These are phyloP conservation scores for Rafetus swinhoei DNA, from an alignment of 2,113 vertebrate species.

Conservation along the genomic window DNA sequence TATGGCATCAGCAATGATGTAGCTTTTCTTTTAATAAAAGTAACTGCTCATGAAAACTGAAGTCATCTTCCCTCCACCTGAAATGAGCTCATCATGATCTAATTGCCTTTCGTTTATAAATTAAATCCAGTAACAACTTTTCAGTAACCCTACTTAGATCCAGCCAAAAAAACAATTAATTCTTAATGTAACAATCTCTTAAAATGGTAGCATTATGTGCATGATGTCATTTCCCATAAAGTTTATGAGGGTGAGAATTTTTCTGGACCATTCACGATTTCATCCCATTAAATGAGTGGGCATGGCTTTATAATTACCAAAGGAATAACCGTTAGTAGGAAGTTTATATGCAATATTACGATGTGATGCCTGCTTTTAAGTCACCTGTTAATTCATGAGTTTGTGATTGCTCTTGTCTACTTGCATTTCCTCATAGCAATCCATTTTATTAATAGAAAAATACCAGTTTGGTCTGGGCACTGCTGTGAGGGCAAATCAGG, in stretches of 20 bases:
- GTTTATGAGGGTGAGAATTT: neutral
- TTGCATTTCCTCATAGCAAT: conserved; percentile 34
- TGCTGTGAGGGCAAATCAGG: too few species aligned
- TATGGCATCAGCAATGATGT: neutral
- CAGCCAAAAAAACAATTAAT: neutral
- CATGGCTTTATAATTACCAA: neutral
- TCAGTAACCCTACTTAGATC: neutral
- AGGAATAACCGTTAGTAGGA: neutral
- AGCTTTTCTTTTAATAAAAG: neutral
- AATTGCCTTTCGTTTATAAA: neutral
- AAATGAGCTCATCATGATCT: neutral
- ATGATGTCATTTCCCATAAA: neutral
- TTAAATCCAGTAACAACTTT: neutral
- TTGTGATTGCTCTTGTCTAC: conserved; percentile 42
- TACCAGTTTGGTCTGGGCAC: too few species aligned
- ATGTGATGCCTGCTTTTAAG: conserved; percentile 44
- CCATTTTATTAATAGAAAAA: conserved; percentile 59
- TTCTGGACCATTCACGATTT: neutral
- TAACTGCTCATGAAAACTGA: neutral
- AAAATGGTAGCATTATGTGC: neutral
- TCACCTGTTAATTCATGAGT: conserved; percentile 57
- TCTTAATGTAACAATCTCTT: neutral
- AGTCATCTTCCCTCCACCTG: neutral
- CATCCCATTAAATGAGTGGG: conserved; percentile 11
- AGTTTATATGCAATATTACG: neutral